Evolutionary conservation across 2,113 vertebrate genomes (phyloP).

Genomic region (Phaethon lepturus): DNA sequence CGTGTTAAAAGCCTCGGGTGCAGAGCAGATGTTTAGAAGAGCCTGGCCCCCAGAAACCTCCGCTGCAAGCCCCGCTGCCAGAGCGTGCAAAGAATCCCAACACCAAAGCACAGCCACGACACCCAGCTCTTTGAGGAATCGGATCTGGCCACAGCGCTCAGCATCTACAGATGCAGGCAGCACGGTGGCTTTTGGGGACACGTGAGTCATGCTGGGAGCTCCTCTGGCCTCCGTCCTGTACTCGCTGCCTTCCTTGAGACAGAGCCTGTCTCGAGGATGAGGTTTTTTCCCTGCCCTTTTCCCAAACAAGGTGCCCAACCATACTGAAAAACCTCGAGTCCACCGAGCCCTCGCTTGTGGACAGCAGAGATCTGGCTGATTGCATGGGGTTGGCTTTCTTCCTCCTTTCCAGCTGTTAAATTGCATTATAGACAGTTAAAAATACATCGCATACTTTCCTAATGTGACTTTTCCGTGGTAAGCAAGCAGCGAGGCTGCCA

Average conservation of each 20-base stretch:
- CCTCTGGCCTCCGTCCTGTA: not conserved
- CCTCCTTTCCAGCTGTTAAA: constrained; percentile 58
- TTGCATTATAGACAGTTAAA: constrained; percentile 54
- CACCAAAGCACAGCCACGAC: accelerated
- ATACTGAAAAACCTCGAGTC: not conserved
- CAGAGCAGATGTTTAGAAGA: not conserved
- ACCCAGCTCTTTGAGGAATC: not conserved
- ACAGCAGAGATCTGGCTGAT: not conserved
- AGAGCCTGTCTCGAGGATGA: not conserved
- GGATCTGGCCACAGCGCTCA: not conserved
- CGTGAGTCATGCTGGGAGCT: accelerated
- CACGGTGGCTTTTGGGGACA: not conserved
- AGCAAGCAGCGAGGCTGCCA: not conserved
- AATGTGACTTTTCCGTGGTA: constrained; percentile 28
- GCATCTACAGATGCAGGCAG: not conserved
- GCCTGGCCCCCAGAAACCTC: not conserved
- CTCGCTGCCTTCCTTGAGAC: not conserved
- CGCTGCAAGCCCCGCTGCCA: accelerated
- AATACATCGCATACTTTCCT: constrained; percentile 63
- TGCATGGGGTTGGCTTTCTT: not conserved
- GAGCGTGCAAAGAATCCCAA: not conserved
- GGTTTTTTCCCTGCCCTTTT: not conserved
- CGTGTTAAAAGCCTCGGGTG: not conserved
- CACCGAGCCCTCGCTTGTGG: not conserved
- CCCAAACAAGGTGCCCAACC: not conserved